Base-by-base conservation (phyloP, 2,797 vertebrate species). In the Brachyalestes nurse region DNA sequence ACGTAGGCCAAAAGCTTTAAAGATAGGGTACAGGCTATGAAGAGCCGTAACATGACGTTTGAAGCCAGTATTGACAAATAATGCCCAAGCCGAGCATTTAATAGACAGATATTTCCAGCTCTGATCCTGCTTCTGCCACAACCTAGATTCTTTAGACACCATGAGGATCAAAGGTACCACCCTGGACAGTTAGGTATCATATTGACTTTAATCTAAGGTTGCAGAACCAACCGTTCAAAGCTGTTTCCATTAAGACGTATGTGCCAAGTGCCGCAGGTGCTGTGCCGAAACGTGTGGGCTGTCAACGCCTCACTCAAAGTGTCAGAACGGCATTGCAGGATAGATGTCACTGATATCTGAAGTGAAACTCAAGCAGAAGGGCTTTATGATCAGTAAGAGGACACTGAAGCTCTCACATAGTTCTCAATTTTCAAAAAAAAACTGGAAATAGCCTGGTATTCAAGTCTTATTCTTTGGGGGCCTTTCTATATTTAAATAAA, bases 301-400 rank as follows among this genome's bases (percentile, higher is more conserved):
- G 78, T 87, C 84, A 82, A 58, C 79, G 84, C 81, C 81, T 64
- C 78, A 8, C 53, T 58, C 25, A 65, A 71, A 69, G 75, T 79
- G 74, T 85, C 81, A 51, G 69, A 78, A 58, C 49, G 79, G 51
- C 83, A 65, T 85, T 55, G 60, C 7, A n/a, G 75, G 73, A 65
- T 77, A 69, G 65, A 79, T 1, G 64, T 85, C 86, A 79, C 6
- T 75, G 78, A 62, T 49, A 23, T 70, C 62, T 82, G 83, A 88
- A 91, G 82, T 87, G 89, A 91, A 84, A 81, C 67, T 57, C 2
- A n/a, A 67, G 82, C 82, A 66, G 85, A 86, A 87, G 17, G 0
- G 84, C 91, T 90, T 83, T 85, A 87, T 84, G 76, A 47, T 60
- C 79, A 42, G 65, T 70, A 58, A 66, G 23, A 34, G 19, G 28